Base-by-base conservation (phyloP, 2,113 vertebrate genomes). In the Bombycilla garrulus region DNA sequence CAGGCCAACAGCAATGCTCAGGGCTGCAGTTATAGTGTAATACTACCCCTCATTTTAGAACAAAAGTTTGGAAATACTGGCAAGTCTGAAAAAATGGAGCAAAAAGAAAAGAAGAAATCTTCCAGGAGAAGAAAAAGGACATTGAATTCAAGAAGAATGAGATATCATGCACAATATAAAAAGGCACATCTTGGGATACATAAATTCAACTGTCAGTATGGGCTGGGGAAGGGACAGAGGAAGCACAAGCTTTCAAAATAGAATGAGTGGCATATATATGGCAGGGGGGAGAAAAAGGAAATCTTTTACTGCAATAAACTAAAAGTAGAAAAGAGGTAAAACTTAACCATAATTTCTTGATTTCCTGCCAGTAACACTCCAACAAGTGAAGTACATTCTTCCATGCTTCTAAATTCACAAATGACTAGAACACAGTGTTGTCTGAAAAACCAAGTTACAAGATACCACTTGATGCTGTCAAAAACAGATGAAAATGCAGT, bases 401-500 rank as follows among this genome's bases (percentile, higher is more conserved):
- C 62, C 42, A 1, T 6, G 18, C 42, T 84, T 67, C 19, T 36
- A 48, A 92, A 72, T 42, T 81, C 28, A 84, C 11, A 53, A 45
- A 62, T 87, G 38, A 77, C 14, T n/a, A 77, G 47, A 80, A 92
- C 9, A 90, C 35, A 54, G 12, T 17, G 88, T 31, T 54, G 33
- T 31, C 48, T 74, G 25, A 42, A 70, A 91, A 78, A 69, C 18
- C 54, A 44, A 48, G 12, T 40, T 36, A 67, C 12, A 16, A 74
- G 44, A 3, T 62, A 47, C 8, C 17, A 66, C 14, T 77, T 44
- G 38, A 40, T 0, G 0, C 24, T 54, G 12, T 53, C 51, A 61
- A 13, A 50, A 53, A 29, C 6, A 10, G 53, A 76, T 66, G 54
- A 80, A 90, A 62, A 61, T 10, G 31, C 23, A 71, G 9, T 54